A percentile compares a stretch with the other conserved stretches of the same genome.
Evolutionary conservation across 2,888 invertebrate species (phyloP).

Genomic region (Ormyrus pomaceus): DNA sequence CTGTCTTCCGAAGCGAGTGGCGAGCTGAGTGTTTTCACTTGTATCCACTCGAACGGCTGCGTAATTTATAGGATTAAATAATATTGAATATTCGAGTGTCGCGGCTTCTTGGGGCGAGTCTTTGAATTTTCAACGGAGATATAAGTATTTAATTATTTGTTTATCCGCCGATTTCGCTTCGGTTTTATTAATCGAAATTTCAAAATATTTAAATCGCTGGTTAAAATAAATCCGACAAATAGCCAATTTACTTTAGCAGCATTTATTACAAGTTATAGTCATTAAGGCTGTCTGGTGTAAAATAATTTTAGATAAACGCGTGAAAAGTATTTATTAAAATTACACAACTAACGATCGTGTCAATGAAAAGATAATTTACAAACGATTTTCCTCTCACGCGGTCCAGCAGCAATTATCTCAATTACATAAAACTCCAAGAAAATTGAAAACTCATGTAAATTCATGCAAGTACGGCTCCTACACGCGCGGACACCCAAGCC

Average conservation of each 20-base stretch:
- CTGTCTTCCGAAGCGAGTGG: too few species aligned
- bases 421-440: not conserved
- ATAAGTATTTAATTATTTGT: too few species aligned
- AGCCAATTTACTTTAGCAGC: not conserved
- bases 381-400: too few species aligned
- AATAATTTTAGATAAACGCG: slow-evolving; percentile 1
- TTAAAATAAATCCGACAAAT: too few species aligned
- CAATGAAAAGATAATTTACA: too few species aligned
- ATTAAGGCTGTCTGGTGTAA: not conserved
- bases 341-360: not conserved
- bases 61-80: too few species aligned
- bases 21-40: too few species aligned
- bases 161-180: too few species aligned
- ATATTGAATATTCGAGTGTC: too few species aligned
- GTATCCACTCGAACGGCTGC: too few species aligned
- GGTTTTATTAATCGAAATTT: too few species aligned
- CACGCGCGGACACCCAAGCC: not conserved
- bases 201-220: too few species aligned
- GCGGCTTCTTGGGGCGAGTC: not conserved
- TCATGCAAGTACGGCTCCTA: not conserved
- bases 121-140: not conserved
- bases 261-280: not conserved
- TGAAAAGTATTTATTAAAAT: not conserved
- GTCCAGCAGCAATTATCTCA: not conserved
- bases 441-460: slow-evolving; percentile 14